Evolutionary conservation across 2,797 vertebrate species (phyloP), one percentile per base, ranked within the genome.

Genomic region (Sebastes aleutianus): DNA sequence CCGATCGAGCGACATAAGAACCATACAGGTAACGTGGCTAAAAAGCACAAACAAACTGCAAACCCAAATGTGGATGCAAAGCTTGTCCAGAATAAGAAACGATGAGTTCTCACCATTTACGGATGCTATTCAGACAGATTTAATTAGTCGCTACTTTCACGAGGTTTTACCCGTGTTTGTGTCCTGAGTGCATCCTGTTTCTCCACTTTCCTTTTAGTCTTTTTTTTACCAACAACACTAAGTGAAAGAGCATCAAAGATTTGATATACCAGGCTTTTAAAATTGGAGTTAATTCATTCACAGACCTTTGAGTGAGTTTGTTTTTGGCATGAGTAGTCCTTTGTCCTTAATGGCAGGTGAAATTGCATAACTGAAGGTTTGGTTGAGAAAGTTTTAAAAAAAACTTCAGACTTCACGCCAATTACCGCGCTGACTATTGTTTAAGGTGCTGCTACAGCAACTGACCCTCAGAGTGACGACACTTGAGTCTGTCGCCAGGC

Each of bases 401-500:
- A 47, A 47, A 43, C 5, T 43, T 54, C 20, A 7, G 24, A 32
- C 66, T 70, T 79, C 22, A 70, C 4, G 36, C 32, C 66, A 65
- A 53, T 82, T 80, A 74, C 16, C 2, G 12, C 20, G 16, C 18
- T 32, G 26, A 39, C 54, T 1, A 8, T 43, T 74, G 36, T 78
- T 76, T 26, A 70, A 79, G 26, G 47, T 61, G 43, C 57, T 43
- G 43, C 47, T 65, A 26, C 66, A 69, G 57, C 12, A 12, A 59
- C 32, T 43, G 73, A 82, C 73, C 75, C 70, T 54, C 34, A 9
- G 58, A 83, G 69, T 5, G 57, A 63, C 68, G 63, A 78, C 70
- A 76, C 69, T 47, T 65, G 14, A n/a, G 54, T 61, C 65, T 71
- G 64, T 79, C 27, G 3, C n/a, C 63, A 32, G 39, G 50, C 59